Base-by-base conservation (phyloP, 2,113 vertebrate species). In the Anseranas semipalmata region DNA sequence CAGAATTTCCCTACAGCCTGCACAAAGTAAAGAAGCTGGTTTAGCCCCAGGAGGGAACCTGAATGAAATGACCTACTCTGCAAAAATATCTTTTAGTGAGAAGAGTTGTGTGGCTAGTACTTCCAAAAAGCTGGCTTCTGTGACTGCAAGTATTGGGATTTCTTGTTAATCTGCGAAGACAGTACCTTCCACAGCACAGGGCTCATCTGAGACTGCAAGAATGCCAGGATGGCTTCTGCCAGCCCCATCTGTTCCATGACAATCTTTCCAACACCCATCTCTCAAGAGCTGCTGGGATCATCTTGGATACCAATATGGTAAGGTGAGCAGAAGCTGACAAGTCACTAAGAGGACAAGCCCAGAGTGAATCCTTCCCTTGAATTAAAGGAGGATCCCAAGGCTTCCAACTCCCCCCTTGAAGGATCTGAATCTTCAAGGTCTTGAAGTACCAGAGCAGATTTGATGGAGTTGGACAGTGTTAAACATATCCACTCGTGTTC, bases 141-240 rank as follows among this genome's bases (percentile, higher is more conserved):
- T 0, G 0, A 33, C 53, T 24, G 60, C 46, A 52, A 14, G 9
- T 41, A 52, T 25, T 10, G 48, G 35, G 35, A 25, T 18, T 63
- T 63, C 46, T 39, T 20, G 22, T 65, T 52, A 24, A 60, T 32
- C 43, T n/a, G 35, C 7, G 24, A 37, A 50, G 60, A 39, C 37
- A n/a, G 60, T 48, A 50, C 46, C 59, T 33, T 39, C 15, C 24
- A 45, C 59, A 63, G 45, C 59, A 50, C 15, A 21, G 15, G 58
- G 27, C 45, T 37, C 65, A 46, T 52, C 25, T 25, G 41, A n/a
- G 41, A 59, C 46, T 39, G 46, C 35, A 24, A n/a, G 30, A 37
- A 66, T 10, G 32, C 17, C 11, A 15, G 50, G 37, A n/a, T 43
- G 30, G 25, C 60, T 32, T 66, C 24, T 14, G 6, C 22, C 4